Percentiles rank a stretch among this genome's conserved stretches.
Evolutionary conservation across 2,888 invertebrate species (phyloP).

Genomic region (Parapristionchus giblindavisi): DNA sequence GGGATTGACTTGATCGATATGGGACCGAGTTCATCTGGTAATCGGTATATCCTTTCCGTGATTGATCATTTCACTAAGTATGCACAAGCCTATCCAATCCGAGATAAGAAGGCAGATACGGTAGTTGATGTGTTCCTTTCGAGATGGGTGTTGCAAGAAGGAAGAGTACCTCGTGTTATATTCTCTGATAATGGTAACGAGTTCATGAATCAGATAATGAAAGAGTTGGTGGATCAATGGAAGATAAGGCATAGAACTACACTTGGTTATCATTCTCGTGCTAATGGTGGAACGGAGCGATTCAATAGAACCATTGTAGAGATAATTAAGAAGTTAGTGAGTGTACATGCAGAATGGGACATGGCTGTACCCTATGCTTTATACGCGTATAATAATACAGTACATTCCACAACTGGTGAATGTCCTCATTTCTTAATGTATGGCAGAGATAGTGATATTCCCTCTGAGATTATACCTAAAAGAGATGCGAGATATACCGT

Average conservation of each 20-base stretch:
- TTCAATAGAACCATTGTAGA: constrained; percentile 20
- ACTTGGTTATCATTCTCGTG: constrained; percentile 33
- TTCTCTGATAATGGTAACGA: constrained; percentile 4
- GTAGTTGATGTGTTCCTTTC: background rate
- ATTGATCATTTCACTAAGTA: constrained; percentile 25
- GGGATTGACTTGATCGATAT: constrained; percentile 6
- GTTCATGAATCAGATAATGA: constrained; percentile 7
- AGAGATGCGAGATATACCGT: background rate
- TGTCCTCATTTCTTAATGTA: constrained; percentile 22
- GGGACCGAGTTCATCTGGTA: background rate
- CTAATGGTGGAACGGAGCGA: constrained; percentile 39
- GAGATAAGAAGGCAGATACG: background rate
- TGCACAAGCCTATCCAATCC: background rate
- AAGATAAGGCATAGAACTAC: background rate
- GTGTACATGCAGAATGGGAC: constrained; percentile 35
- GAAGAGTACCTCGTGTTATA: background rate
- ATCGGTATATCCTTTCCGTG: constrained; percentile 9
- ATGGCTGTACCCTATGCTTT: constrained; percentile 38
- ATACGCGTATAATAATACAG: constrained; percentile 39
- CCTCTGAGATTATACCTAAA: background rate
- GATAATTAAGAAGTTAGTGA: constrained; percentile 22
- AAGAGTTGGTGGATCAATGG: background rate
- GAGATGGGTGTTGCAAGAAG: constrained; percentile 1
- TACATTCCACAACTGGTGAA: constrained; percentile 25
- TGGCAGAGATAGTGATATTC: constrained; percentile 17